Percentiles rank a stretch among this genome's conserved stretches.
Conservation (phyloP, 1,140 invertebrate genomes). For the Scylla paramamosain region DNA sequence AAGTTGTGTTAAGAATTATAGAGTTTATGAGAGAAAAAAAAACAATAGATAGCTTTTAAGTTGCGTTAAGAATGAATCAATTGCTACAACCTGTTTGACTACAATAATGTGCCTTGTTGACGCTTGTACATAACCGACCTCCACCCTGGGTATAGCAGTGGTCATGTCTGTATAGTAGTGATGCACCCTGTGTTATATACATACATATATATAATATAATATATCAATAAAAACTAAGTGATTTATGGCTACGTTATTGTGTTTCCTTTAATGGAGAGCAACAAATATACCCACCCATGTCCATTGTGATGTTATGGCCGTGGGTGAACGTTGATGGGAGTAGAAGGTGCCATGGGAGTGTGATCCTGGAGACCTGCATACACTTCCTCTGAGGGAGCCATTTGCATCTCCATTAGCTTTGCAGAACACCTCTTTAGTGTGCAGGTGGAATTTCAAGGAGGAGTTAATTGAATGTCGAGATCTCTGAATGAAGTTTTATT, state of each 20-base stretch:
- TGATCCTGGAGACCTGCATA: not conserved
- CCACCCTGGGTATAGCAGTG: not conserved
- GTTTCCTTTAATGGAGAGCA: not conserved
- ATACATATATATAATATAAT: not conserved
- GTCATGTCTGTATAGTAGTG: not conserved
- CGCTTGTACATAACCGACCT: not conserved
- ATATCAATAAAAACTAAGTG: conserved; percentile 4
- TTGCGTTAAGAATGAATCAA: not conserved
- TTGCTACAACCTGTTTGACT: not conserved
- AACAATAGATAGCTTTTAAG: too few relatives aligned
- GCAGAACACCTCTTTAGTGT: too few relatives aligned
- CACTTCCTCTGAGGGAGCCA: not conserved
- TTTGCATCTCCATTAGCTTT: too few relatives aligned
- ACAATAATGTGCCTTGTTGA: conserved; percentile 10
- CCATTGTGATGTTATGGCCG: not conserved
- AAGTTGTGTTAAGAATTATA: too few relatives aligned
- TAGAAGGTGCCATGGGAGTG: too few relatives aligned
- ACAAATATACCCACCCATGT: not conserved
- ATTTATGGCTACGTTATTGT: not conserved
- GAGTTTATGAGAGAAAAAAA: too few relatives aligned
- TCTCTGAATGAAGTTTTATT: too few relatives aligned
- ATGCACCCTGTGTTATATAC: conserved; percentile 1
- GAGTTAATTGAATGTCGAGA: too few relatives aligned
- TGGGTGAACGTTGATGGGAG: not conserved
- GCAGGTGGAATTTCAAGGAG: too few relatives aligned